Evolutionary conservation across 2,888 invertebrate genomes (phyloP), one percentile per base, ranked within the genome.

Genomic region (Masnerella sp.): DNA sequence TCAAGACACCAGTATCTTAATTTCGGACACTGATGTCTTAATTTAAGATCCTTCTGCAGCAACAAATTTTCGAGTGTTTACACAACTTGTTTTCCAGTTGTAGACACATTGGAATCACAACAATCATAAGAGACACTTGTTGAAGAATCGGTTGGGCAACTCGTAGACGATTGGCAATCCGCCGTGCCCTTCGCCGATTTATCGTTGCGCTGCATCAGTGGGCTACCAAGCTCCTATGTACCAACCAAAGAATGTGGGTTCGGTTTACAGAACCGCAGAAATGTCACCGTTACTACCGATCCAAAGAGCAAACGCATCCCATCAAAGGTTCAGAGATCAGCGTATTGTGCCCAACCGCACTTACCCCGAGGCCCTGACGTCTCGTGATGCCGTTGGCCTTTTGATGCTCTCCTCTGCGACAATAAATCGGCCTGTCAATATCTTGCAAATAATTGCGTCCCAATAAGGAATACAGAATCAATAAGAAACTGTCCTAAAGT

Each of bases 291-390:
- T 58, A 54, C 70, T 61, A 51, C 74, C 65, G 71, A 77, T 69
- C 67, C 72, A 82, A 78, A 81, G 80, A 80, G 77, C 79, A 77
- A 78, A 81, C 80, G 83, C 81, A 84, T 84, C 82, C 83, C 81
- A 81, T 83, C 83, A 81, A 79, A 83, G 80, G 82, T 82, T 82
- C 82, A 79, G 77, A 83, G 85, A 83, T 83, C 83, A 83, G 81
- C 82, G 80, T 80, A 80, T 82, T 80, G 79, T 79, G 76, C 34
- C 52, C 30, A 62, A 77, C 72, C 38, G 9, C 15, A 52, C 12
- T 68, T 83, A 80, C 81, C 81, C 83, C 79, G 81, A 78, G 80
- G 80, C 79, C 74, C 75, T 68, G 54, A 9, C 47, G 49, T 32
- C 67, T 83, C 82, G 83, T 84, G 82, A 84, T 80, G 79, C 79